Evolutionary conservation across 1,140 invertebrate species (phyloP).

Genomic region (Spodoptera litura): DNA sequence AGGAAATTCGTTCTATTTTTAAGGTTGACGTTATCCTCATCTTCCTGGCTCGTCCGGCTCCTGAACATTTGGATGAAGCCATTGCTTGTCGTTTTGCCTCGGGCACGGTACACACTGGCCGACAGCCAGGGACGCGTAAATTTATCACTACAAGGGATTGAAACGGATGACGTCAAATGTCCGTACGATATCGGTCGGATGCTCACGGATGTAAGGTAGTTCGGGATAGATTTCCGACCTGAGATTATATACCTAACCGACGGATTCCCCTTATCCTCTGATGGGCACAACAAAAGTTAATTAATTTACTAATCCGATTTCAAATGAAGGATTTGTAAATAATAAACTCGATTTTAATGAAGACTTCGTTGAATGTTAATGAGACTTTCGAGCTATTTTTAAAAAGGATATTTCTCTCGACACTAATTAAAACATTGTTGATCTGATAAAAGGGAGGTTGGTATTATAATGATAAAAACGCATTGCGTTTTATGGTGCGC

Average conservation of each 20-base stretch:
- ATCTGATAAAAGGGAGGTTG: no score
- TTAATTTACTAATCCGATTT: no score
- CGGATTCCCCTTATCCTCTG: neutral
- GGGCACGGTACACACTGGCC: neutral
- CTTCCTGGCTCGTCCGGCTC: neutral
- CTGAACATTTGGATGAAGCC: neutral
- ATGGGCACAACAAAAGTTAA: neutral
- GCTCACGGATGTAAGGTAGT: neutral
- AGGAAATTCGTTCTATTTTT: no score
- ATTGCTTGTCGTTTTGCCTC: neutral
- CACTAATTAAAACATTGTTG: no score
- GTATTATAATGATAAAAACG: no score
- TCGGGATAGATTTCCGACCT: slow-evolving; percentile 5
- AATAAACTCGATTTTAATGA: no score
- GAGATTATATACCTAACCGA: slow-evolving; percentile 3
- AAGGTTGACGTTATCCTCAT: neutral
- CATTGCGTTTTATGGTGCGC: no score
- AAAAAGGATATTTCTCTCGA: no score
- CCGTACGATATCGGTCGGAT: slow-evolving; percentile 1
- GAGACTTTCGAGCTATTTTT: no score
- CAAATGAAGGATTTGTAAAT: no score
- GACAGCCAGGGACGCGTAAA: slow-evolving; percentile 17
- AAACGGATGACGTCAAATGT: slow-evolving; percentile 9
- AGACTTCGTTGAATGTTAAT: no score
- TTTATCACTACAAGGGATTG: slow-evolving; percentile 36